Base-by-base conservation (phyloP, 2,797 vertebrate species). In the Coluber constrictor region DNA sequence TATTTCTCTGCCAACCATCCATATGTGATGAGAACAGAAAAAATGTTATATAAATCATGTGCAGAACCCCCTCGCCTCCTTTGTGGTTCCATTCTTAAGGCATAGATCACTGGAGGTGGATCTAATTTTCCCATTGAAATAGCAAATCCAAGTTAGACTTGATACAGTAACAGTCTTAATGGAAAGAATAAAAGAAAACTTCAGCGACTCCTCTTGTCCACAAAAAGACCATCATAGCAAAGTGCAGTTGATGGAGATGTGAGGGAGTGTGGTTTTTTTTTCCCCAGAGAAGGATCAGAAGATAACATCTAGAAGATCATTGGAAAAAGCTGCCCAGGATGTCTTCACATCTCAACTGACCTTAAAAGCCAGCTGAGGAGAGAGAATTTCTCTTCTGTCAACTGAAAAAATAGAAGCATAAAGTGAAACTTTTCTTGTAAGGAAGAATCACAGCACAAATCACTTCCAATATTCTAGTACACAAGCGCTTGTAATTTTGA, bases 41-140 rank as follows among this genome's bases (percentile, higher is more conserved):
- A 90, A 83, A 92, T 90, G 32, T 37, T 87, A 55, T 89, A 89
- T 59, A 87, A n/a, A 51, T 0, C 55, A 93, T 93, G 1, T n/a
- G 27, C 63, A 93, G 91, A 61, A 83, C 1, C 79, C 43, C 56
- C 63, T 32, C 3, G 4, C 5, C 10, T 56, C 37, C 8, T 3
- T 90, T 87, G 90, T 92, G 54, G 87, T 95, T 92, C 79, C 43
- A 92, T 70, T 92, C n/a, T 94, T 86, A 90, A 93, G 93, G 94
- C 29, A 0, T 90, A 29, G 88, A 89, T 27, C 12, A 91, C 74
- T 61, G 88, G 92, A 91, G 90, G 54, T 87, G 92, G 94, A 90
- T 18, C 87, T n/a, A 4, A 10, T 70, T 56, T 94, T 92, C 88
- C 5, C 1, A 13, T 56, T 74, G 87, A 43, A 18, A n/a, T 60